Evolutionary conservation across 1,140 invertebrate species (phyloP), one percentile per base, ranked within the genome.

Genomic region (Adelges cooleyi): DNA sequence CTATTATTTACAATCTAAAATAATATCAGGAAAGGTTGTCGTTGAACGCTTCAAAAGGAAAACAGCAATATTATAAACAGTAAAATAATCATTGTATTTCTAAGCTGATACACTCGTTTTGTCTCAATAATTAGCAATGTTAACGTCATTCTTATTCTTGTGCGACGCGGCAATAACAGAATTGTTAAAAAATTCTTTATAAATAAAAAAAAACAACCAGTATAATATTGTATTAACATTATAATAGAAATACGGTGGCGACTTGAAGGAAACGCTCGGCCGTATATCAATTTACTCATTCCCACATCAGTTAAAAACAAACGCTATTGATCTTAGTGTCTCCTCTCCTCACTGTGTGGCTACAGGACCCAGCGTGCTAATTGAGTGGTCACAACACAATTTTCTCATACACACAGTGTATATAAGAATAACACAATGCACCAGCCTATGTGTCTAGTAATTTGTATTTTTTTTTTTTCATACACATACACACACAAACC

Each of bases 231-330:
- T 36, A 23, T 23, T n/a, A n/a, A 36, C 25, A 22, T 53, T 17
- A 22, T 53, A 11, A 48, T 48, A 50, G n/a, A n/a, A n/a, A n/a
- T n/a, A n/a, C n/a, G n/a, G n/a, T 44, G 40, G 5, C 10, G 56
- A 62, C 56, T 62, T 62, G 38, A 62, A 62, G 56, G 56, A 62
- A 62, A 42, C 56, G 42, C n/a, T n/a, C 22, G 25, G n/a, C 29
- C 11, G 29, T 33, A 33, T 62, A 62, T 62, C 56, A 62, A 62
- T 62, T 62, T 62, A 62, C 42, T 62, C 40, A 62, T 62, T 62
- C 56, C 56, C 56, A 62, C 56, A 62, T 62, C 56, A 62, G 56
- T 62, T 62, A 62, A 62, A 59, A 62, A 62, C 56, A 62, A 62
- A 23, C 40, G 40, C 42, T 59, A 59, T 62, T 48, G 56, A 62